Evolutionary conservation across 2,888 invertebrate species (phyloP).

Genomic region (Priocnemis perturbator): DNA sequence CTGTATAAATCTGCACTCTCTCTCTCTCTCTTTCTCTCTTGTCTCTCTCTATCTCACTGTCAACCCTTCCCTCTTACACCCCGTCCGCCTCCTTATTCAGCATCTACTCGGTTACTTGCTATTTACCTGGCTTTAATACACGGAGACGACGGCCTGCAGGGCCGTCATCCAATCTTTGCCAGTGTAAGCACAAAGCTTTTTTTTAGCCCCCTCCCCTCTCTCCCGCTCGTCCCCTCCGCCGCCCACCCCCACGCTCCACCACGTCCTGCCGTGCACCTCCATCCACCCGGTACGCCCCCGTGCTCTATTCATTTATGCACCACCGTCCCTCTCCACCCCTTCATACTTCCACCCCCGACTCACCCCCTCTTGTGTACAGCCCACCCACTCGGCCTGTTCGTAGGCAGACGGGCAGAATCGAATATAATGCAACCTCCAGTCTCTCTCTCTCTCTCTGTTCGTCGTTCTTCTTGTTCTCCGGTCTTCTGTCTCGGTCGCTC

Average conservation of each 20-base stretch:
- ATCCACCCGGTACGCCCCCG: conserved; percentile 29
- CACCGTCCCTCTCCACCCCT: conserved; percentile 35
- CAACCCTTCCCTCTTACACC: too few species aligned
- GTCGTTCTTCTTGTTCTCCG: conserved; percentile 1
- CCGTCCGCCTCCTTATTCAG: neutral
- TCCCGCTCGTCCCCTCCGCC: conserved; percentile 4
- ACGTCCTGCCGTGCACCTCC: conserved; percentile 6
- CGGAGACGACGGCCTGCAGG: conserved; percentile 15
- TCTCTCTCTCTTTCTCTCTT: too few species aligned
- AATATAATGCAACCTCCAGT: conserved; percentile 44
- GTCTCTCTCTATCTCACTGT: neutral
- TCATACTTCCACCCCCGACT: conserved; percentile 37
- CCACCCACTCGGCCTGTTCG: conserved; percentile 9
- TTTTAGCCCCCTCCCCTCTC: conserved; percentile 31
- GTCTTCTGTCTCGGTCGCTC: neutral
- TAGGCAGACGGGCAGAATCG: conserved; percentile 41
- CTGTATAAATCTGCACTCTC: too few species aligned
- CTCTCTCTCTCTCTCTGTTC: conserved; percentile 8
- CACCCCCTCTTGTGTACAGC: conserved; percentile 4
- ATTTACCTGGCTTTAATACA: conserved; percentile 14
- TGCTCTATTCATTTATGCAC: conserved; percentile 50
- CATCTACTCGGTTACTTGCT: conserved; percentile 15
- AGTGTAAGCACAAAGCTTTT: conserved; percentile 42
- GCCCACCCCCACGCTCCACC: neutral
- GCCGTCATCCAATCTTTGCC: conserved; percentile 41